Evolutionary conservation across 2,797 vertebrate genomes (phyloP).

Genomic region (Anas bahamensis): DNA sequence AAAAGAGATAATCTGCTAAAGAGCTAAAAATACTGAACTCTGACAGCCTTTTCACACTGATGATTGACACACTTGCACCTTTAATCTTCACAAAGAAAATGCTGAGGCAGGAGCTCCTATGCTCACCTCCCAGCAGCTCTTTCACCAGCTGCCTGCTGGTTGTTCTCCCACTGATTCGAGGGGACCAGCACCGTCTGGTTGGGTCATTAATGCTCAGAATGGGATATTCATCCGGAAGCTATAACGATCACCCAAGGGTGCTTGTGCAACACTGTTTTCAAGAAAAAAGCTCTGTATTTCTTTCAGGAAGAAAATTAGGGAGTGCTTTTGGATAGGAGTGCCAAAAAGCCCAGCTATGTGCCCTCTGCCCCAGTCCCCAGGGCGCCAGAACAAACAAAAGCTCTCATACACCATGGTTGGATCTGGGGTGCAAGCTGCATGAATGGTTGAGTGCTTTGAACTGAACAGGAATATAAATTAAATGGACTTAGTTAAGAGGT

Average conservation of each 20-base stretch:
- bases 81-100: not conserved
- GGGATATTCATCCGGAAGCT: not conserved
- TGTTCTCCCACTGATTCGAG: not conserved
- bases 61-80: not conserved
- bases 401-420: not conserved
- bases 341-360: not conserved
- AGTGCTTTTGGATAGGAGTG: not conserved
- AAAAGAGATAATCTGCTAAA: conserved; percentile 20
- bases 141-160: not conserved
- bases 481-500: not conserved
- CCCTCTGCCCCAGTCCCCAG: not conserved
- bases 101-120: not conserved
- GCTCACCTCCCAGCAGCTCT: not conserved
- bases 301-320: not conserved
- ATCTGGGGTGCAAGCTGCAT: not conserved
- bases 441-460: not conserved
- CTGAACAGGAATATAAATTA: not conserved
- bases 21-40: conserved; percentile 39
- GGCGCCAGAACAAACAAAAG: not conserved
- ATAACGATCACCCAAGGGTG: not conserved
- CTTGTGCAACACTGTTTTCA: not conserved
- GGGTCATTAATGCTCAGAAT: not conserved
- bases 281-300: not conserved
- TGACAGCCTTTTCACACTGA: not conserved
- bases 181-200: not conserved